These are phyloP conservation scores for Darevskia nairensis DNA, from an alignment of 2,797 vertebrate genomes.

Conservation along the genomic window DNA sequence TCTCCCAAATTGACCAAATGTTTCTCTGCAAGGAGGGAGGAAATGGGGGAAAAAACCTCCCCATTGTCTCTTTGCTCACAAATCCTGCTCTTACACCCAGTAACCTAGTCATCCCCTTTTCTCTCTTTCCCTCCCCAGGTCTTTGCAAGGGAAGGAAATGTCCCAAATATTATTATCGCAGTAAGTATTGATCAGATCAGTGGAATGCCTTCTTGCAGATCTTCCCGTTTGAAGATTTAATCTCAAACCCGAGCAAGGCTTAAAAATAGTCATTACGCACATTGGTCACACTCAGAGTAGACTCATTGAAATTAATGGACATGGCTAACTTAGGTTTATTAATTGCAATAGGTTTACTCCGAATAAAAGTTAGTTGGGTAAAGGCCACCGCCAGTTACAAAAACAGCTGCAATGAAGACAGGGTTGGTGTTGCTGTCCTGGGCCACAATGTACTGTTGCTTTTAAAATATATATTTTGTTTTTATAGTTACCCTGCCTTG, in stretches of 20 bases:
- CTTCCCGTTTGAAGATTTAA: background rate
- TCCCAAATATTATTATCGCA: conserved; percentile 97
- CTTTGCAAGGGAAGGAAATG: conserved; percentile 94
- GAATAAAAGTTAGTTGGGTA: too few relatives aligned
- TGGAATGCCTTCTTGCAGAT: background rate
- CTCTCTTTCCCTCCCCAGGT: conserved; percentile 75
- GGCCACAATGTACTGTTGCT: background rate
- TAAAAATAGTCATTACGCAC: background rate
- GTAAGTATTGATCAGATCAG: conserved; percentile 77
- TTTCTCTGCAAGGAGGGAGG: too few relatives aligned
- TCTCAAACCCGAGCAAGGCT: background rate
- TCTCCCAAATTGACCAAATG: too few relatives aligned
- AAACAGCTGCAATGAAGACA: background rate
- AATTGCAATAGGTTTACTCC: too few relatives aligned
- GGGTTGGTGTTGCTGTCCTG: background rate
- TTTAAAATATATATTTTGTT: background rate
- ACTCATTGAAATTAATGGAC: background rate
- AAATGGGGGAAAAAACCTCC: too few relatives aligned
- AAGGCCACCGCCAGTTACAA: background rate
- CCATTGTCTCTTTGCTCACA: too few relatives aligned
- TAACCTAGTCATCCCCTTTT: background rate
- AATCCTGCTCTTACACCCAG: too few relatives aligned
- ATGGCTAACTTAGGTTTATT: too few relatives aligned
- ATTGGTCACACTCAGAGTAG: too few relatives aligned
- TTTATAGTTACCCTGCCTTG: background rate